Base-by-base conservation (phyloP, 64 coral and sea anemone species). In the Porites lutea region DNA sequence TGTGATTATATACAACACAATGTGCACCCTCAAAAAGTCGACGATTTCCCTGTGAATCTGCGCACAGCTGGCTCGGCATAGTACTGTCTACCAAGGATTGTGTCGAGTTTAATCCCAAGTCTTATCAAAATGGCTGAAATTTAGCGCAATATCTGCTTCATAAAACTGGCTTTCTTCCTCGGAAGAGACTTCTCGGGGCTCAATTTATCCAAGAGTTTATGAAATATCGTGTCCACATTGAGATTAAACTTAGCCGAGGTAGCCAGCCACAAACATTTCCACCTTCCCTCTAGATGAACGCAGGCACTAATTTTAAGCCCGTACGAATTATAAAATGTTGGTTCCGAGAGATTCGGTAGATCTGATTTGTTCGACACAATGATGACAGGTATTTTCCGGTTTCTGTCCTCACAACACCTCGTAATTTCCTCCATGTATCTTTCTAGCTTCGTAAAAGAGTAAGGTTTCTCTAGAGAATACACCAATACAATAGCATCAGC, bases 361-460 rank as follows among this genome's bases (percentile, higher is more conserved):
- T 95, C 93, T 22, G 79, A 78, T 74, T 95, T 95, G 55, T 95
- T 95, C 49, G 88, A 95, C 27, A 95, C 93, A 27, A 95, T 59
- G 4, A 95, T 86, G 48, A 82, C 75, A 3, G 93, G 88, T 43
- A 66, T 78, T 53, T 75, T 91, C 18, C 65, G 65, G 22, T 98
- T 86, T 21, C 86, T 77, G 3, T 83, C 86, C 55, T 86, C 86
- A 20, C 58, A 72, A 21, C 18, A 71, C 10, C 70, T 55, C 43
- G 86, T 47, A n/a, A 98, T 98, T 74, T 98, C 96, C 4, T 91
- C 81, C 60, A 91, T 53, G 69, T 98, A 95, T 52, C 93, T 74
- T 3, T 71, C 92, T 19, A 98, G 52, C 84, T 92, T 92, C 11
- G 71, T 59, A 15, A 98, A 93, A 0, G 96, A 95, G 43, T 79